Conservation (phyloP, 2,797 vertebrate genomes). For the Calcarius lapponicus region DNA sequence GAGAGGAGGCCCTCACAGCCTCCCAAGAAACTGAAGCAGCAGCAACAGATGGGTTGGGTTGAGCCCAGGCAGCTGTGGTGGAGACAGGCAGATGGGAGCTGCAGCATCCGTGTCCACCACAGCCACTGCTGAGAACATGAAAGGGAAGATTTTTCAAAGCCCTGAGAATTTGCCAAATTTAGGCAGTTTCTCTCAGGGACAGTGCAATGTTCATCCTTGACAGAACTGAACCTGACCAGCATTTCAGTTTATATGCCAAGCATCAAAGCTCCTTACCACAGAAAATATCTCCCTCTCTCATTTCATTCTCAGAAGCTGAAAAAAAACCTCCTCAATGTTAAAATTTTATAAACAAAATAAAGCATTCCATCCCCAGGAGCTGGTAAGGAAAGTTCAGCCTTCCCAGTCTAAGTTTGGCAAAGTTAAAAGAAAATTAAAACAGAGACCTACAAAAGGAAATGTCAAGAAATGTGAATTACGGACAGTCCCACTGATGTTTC, state of each 20-base stretch:
- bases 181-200: not conserved
- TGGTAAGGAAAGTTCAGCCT: not conserved
- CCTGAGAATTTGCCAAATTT: not conserved
- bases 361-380: not conserved
- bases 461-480: not conserved
- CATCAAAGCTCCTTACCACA: not conserved
- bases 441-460: not conserved
- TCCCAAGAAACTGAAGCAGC: not conserved
- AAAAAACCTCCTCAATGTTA: rapidly evolving
- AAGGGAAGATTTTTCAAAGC: not conserved
- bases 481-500: not conserved
- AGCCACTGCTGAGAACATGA: not conserved
- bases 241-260: not conserved
- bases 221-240: not conserved
- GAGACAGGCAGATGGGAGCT: not conserved
- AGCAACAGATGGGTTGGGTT: rapidly evolving
- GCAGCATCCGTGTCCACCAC: rapidly evolving
- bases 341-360: not conserved
- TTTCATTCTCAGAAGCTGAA: not conserved
- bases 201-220: not conserved
- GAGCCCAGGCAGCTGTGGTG: not conserved
- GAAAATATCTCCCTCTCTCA: not conserved
- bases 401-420: not conserved
- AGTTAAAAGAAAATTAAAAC: not conserved
- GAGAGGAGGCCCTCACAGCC: not conserved